phyloP scores from a whole-genome alignment of 2,888 invertebrate species.

The Acanthopleura granulata region DNA sequence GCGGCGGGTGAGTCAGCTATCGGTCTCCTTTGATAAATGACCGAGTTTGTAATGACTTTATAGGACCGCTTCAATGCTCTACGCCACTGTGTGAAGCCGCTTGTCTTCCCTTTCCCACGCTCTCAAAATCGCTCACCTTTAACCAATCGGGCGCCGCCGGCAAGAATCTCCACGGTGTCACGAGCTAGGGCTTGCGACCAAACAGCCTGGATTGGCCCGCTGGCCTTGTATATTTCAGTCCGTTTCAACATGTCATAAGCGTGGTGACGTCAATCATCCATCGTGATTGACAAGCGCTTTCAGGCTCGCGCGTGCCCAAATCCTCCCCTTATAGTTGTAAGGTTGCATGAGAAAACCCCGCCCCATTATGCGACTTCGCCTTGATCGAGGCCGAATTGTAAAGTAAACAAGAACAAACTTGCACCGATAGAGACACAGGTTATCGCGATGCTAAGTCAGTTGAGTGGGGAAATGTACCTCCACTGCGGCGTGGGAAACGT shows the following conservation, averaged over 20 bases:
- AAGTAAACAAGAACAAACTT: slow-evolving; percentile 16
- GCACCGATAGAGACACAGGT: background rate
- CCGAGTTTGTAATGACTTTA: slow-evolving; percentile 9
- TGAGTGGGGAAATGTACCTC: background rate
- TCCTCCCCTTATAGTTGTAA: background rate
- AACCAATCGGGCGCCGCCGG: slow-evolving; percentile 13
- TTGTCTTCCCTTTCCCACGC: slow-evolving; percentile 8
- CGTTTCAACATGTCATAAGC: slow-evolving; percentile 12
- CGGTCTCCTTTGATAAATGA: background rate
- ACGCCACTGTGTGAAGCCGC: background rate
- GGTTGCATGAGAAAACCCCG: slow-evolving; percentile 12
- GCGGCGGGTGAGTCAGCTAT: background rate
- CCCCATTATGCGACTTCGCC: background rate
- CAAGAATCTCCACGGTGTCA: slow-evolving; percentile 7
- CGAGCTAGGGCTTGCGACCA: slow-evolving; percentile 13
- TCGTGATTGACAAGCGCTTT: background rate
- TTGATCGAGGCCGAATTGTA: background rate
- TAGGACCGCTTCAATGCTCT: background rate
- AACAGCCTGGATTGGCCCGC: slow-evolving; percentile 5
- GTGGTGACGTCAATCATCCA: slow-evolving; percentile 7
- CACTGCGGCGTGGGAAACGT: background rate
- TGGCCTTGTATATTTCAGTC: background rate
- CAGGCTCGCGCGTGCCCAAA: background rate
- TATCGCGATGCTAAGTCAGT: background rate
- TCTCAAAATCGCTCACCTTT: slow-evolving; percentile 8